Base-by-base conservation (phyloP, 2,113 vertebrate genomes). In the Elgaria multicarinata region DNA sequence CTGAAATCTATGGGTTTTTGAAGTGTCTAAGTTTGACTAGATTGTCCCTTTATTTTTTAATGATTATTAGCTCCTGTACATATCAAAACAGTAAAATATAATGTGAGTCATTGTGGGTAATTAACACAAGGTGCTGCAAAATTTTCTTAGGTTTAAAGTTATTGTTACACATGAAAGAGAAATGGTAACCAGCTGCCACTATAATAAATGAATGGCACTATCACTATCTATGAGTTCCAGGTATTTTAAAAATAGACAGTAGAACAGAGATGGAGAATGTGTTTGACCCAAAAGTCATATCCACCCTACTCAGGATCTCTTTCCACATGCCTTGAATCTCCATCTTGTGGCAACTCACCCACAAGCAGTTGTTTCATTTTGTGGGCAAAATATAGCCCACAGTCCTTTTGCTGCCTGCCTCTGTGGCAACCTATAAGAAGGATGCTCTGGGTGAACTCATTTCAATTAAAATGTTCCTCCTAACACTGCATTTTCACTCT, bases 381-480 rank as follows among this genome's bases (percentile, higher is more conserved):
- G 42, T 16, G 44, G 22, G 31, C 53, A 13, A 76, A 31, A 87
- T 64, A 46, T n/a, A 86, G 50, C 84, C 36, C 33, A 83, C 66
- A 53, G 44, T 72, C 31, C 12, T 85, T 42, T 62, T 75, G 44
- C 46, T 74, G 31, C 28, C n/a, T 66, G 74, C 75, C 31, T 69
- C 55, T 83, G 46, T 22, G 14, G 85, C 12, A 6, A 16, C 46
- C 50, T 89, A 80, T 90, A 44, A 33, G 36, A 92, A 55, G 33
- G 31, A 91, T 58, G 85, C 58, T 74, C 74, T n/a, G 77, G 64
- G 26, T 31, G 26, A 0, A 22, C 44, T 89, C 0, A 39, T 86
- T 92, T 87, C 13, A 83, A 26, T 67, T 88, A 82, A 1, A 0
- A 85, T 88, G 58, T 46, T 87, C 77, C 50, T 64, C 82, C 46